A percentile compares a stretch with the other conserved stretches of the same genome.
These are phyloP conservation scores for Pomatostomus ruficeps DNA, from an alignment of 2,113 vertebrate genomes.

Conservation along the genomic window DNA sequence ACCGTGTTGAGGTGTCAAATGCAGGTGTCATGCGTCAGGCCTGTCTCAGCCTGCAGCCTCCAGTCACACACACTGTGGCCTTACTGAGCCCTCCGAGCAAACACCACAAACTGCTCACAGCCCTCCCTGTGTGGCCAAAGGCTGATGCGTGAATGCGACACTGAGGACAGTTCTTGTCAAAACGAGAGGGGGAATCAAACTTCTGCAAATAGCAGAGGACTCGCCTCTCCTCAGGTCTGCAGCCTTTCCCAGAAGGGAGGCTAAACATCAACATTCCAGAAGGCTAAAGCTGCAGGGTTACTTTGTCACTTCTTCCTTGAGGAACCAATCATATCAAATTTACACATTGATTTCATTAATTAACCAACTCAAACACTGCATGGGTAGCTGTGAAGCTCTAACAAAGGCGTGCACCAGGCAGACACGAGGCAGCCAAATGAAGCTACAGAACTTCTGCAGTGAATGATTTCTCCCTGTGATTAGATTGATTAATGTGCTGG, in stretches of 20 bases:
- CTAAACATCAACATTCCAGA: not conserved
- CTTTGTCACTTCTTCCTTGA: not conserved
- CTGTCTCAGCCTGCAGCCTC: not conserved
- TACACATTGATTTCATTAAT: not conserved
- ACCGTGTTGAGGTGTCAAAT: not conserved
- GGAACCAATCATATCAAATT: not conserved
- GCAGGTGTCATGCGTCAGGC: accelerated
- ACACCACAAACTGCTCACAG: not conserved
- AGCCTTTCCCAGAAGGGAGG: not conserved
- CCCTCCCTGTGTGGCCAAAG: not conserved
- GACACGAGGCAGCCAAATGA: not conserved
- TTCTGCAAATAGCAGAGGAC: not conserved
- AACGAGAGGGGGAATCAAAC: not conserved
- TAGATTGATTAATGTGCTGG: conserved; percentile 28
- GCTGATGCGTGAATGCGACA: accelerated
- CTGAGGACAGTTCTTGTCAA: not conserved
- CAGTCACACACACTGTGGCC: not conserved
- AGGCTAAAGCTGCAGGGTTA: not conserved
- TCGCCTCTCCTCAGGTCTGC: not conserved
- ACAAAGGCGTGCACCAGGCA: not conserved
- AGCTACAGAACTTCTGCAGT: not conserved
- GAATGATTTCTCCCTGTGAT: conserved; percentile 10
- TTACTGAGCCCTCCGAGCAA: not conserved
- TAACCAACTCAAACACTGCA: not conserved
- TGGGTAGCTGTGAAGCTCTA: not conserved